Evolutionary conservation across 2,797 vertebrate species (phyloP), one percentile per base, ranked within the genome.

Genomic region (Phalloptychus januarius): DNA sequence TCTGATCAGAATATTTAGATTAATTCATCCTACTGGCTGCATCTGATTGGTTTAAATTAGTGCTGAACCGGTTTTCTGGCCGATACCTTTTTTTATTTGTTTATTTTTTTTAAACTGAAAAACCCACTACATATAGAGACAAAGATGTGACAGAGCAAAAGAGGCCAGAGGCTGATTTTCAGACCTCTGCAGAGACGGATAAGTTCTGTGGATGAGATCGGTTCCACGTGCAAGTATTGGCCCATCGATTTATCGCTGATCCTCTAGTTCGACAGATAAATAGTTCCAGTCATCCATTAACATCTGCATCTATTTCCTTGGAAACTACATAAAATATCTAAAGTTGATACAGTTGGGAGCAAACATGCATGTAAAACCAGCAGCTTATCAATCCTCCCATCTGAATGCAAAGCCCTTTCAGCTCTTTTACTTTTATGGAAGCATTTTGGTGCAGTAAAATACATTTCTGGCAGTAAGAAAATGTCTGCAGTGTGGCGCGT

Each of bases 401-500:
- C 79, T 89, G 89, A 89, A 90, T 80, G 83, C 80, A 85, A 85
- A 79, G 82, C 84, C 44, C 74, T 83, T 84, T 83, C 82, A 72
- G 72, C 48, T 67, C 71, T 78, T 80, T 79, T 78, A 54, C 77
- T 84, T 86, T 81, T 72, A 86, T 77, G 11, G 77, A 82, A 82
- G 81, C 76, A 82, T 76, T 89, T 78, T 87, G 88, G 79, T 86
- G 88, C 87, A 92, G 87, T 90, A 86, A 91, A 92, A 92, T 85
- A 90, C 80, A 86, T 88, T 89, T 92, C 82, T 88, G 80, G 83
- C 87, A 90, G 83, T 73, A 79, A 70, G 75, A 83, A 84, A 86
- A 89, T 82, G 85, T 89, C 89, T 89, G 91, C 90, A 90, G 85
- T 79, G 87, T 90, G 83, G 42, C 67, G 84, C 75, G 77, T 80